Conservation (phyloP, 2,797 vertebrate genomes). For the Urosaurus nigricauda region DNA sequence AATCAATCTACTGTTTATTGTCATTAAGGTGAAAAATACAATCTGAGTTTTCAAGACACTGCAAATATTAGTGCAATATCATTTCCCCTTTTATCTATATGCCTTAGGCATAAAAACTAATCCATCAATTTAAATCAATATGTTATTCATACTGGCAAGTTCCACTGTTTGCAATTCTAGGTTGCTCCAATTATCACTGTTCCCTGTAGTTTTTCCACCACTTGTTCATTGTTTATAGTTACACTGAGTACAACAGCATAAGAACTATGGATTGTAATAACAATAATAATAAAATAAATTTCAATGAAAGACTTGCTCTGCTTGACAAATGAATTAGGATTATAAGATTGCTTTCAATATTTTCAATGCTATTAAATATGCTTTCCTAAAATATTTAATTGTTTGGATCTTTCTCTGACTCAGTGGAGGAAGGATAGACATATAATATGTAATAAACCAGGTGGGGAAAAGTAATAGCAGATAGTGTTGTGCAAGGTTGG, state of each 20-base stretch:
- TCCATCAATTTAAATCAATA: constrained; percentile 76
- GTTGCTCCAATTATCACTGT: constrained; percentile 66
- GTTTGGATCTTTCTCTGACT: not conserved
- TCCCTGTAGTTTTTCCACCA: constrained; percentile 48
- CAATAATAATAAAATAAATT: not conserved
- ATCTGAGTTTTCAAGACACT: constrained; percentile 66
- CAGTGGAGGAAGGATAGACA: not conserved
- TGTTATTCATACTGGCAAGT: constrained; percentile 64
- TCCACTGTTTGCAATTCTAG: constrained; percentile 60
- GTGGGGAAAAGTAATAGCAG: not conserved
- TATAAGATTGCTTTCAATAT: constrained; percentile 15
- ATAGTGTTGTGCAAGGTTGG: not conserved
- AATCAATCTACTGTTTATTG: constrained; percentile 56
- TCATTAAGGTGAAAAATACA: constrained; percentile 63
- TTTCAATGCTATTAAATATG: constrained; percentile 28
- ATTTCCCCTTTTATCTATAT: constrained; percentile 67
- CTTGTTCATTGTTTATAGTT: constrained; percentile 35
- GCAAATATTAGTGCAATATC: constrained; percentile 61
- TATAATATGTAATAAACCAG: not conserved
- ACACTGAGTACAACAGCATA: constrained; percentile 31
- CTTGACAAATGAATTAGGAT: constrained; percentile 8
- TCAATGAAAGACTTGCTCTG: not conserved
- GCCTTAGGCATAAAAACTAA: constrained; percentile 64
- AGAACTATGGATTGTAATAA: not conserved
- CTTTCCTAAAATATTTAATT: not conserved